These are phyloP conservation scores for Manduca sexta DNA, from an alignment of 1,140 invertebrate species.

Conservation along the genomic window DNA sequence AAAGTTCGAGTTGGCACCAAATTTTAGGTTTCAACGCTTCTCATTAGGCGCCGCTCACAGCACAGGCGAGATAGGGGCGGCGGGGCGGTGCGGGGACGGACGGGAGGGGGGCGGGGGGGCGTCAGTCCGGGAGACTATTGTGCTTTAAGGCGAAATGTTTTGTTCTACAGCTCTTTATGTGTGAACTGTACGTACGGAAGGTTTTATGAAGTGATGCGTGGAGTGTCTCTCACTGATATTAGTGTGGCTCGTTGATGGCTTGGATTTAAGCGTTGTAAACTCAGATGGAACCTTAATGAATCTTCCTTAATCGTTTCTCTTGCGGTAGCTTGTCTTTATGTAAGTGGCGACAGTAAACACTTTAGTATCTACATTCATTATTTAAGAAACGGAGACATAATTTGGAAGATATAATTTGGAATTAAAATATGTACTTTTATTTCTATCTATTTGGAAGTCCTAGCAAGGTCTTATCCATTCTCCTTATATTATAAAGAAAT, in stretches of 20 bases:
- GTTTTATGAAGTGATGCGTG: slow-evolving; percentile 22
- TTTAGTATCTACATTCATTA: too few species aligned
- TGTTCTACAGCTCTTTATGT: slow-evolving; percentile 42
- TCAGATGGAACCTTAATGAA: not conserved
- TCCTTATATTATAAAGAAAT: too few species aligned
- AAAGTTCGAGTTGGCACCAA: slow-evolving; percentile 64
- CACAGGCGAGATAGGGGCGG: slow-evolving; percentile 17
- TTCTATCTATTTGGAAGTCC: too few species aligned
- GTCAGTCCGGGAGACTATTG: slow-evolving; percentile 31
- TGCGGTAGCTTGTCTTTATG: not conserved
- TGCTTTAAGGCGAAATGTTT: slow-evolving; percentile 48
- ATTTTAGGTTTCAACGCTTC: slow-evolving; percentile 64
- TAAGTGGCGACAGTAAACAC: too few species aligned
- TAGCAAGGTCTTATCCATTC: too few species aligned
- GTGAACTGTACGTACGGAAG: slow-evolving; percentile 18
- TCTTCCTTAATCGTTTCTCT: not conserved
- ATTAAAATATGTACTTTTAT: too few species aligned
- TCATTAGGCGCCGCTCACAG: slow-evolving; percentile 52
- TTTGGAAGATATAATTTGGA: too few species aligned
- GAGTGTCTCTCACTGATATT: slow-evolving; percentile 39
- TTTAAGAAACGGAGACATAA: too few species aligned
- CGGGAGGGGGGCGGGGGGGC: too few species aligned
- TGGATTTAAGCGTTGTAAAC: not conserved
- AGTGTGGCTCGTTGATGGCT: slow-evolving; percentile 10
- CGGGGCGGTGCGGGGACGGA: slow-evolving; percentile 9